phyloP scores from a whole-genome alignment of 2,797 vertebrate genomes.

The Mareca penelope region DNA sequence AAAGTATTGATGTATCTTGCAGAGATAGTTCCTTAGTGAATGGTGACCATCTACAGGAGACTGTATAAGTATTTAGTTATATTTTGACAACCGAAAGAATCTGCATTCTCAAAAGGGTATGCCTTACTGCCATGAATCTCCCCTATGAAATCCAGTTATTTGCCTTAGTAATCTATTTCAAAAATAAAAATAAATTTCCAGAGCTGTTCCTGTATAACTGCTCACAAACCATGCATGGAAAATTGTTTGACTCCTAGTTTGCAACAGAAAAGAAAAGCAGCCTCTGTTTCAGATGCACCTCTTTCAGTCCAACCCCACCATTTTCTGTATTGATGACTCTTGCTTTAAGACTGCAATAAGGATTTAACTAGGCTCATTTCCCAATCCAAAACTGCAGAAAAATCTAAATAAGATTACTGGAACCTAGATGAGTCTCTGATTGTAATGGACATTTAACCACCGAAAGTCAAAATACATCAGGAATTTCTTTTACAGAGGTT shows the following conservation, averaged over 20 bases:
- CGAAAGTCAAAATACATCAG: background rate
- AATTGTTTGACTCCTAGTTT: background rate
- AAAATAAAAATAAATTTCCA: background rate
- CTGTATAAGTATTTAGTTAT: background rate
- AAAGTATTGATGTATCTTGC: background rate
- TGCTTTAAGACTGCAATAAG: background rate
- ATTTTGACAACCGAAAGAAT: background rate
- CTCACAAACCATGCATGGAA: background rate
- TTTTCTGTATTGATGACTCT: background rate
- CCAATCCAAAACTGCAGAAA: background rate
- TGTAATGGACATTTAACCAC: background rate
- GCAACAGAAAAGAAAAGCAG: background rate
- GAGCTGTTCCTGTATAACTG: background rate
- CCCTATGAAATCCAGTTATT: background rate
- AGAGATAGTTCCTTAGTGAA: background rate
- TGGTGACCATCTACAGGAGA: background rate
- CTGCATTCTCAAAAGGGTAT: background rate
- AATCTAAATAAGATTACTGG: background rate
- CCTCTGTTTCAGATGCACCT: background rate
- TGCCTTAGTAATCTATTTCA: background rate
- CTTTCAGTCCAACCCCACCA: background rate
- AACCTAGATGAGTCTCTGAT: rapidly evolving
- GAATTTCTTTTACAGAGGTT: background rate
- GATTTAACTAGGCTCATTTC: background rate
- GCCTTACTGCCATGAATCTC: background rate